Base-by-base conservation (phyloP, 92 coral and sea anemone genomes). In the Palythoa grandiflora region DNA sequence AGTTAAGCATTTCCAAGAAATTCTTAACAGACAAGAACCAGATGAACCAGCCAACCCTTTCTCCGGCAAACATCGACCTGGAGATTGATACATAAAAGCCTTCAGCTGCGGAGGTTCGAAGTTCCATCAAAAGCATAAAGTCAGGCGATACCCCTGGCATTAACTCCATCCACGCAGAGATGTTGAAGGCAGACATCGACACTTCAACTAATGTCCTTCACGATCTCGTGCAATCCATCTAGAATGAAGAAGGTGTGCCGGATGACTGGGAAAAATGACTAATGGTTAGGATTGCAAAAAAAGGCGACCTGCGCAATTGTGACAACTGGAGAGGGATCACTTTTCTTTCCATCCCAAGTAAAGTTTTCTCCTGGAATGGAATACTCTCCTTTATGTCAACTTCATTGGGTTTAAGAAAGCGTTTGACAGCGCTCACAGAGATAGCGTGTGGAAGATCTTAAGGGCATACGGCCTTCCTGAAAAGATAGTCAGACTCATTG, bases 1-100 rank as follows among this genome's bases (percentile, higher is more conserved):
- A 36, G 71, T 20, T 65, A 36, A 65, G 36, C 71, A 65, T 74
- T 83, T 83, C 73, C 15, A 66, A 38, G 87, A 83, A 55, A 21
- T 83, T 38, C 76, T 83, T 16, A 80, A 80, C 50, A 28, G 85
- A 59, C 85, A 73, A 80, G 72, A 54, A 20, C 85, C 85, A 57
- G 75, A 80, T 10, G 75, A 80, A 19, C 85, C 70, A 80, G 75
- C 85, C 48, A 66, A 80, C 20, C 66, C 59, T 21, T 28, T 48
- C 51, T 36, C 85, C 85, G 9, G 37, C 74, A 6, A 73, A 59
- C 57, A 13, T 39, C 47, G n/a, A 12, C n/a, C 47, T 73, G 47
- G 78, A 21, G 47, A 73, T 73, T 13, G 78, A 17, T 28, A 73
- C 78, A 57, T 7, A 13, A 57, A 57, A 2, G 12, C 63, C n/a